A percentile compares a stretch with the other conserved stretches of the same genome.
These are phyloP conservation scores for Accipiter cooperii DNA, from an alignment of 2,113 vertebrate species.

Conservation along the genomic window DNA sequence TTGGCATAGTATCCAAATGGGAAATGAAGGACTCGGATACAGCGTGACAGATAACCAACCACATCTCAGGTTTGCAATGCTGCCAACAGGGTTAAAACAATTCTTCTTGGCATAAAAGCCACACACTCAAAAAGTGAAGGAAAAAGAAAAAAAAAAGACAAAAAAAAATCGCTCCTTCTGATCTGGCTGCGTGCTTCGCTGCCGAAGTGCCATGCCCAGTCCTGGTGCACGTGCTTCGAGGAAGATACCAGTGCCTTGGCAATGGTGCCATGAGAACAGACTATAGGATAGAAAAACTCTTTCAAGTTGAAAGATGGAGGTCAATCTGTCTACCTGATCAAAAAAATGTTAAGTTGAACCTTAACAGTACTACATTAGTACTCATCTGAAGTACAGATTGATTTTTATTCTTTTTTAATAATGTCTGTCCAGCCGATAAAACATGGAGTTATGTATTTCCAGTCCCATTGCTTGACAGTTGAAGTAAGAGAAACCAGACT, in stretches of 20 bases:
- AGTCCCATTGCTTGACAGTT: background rate
- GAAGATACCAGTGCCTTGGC: too few relatives aligned
- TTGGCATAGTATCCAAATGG: background rate
- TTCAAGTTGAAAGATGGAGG: accelerated
- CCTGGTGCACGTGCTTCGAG: accelerated
- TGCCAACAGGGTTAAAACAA: background rate
- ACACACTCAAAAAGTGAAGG: accelerated
- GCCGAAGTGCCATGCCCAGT: accelerated
- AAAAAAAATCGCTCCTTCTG: background rate
- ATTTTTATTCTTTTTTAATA: background rate
- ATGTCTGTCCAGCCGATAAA: background rate
- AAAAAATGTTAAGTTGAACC: background rate
- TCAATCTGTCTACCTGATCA: background rate
- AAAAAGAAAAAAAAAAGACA: too few relatives aligned
- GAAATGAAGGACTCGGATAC: background rate
- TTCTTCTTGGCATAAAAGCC: background rate
- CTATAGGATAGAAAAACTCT: accelerated
- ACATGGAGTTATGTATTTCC: background rate
- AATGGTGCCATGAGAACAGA: accelerated
- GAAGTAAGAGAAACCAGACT: background rate
- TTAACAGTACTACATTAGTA: background rate
- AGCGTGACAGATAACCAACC: background rate
- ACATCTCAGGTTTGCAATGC: background rate
- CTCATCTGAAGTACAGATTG: background rate
- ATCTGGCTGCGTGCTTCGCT: accelerated